phyloP scores from a whole-genome alignment of 2,113 vertebrate species.

The Siniperca knerii region DNA sequence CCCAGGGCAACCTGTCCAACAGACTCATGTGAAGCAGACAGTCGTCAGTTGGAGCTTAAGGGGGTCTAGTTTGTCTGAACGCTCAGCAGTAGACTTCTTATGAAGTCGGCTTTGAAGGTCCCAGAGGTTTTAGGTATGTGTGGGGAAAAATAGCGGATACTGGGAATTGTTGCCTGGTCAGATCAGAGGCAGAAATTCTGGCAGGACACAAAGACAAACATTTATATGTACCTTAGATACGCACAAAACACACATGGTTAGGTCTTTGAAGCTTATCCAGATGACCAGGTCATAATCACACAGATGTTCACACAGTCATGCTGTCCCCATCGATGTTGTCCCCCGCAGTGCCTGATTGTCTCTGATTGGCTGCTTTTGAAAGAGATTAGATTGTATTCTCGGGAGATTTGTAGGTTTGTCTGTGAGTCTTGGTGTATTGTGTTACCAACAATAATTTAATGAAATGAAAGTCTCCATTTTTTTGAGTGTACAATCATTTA shows the following conservation, averaged over 20 bases:
- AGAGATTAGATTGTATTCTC: slow-evolving; percentile 58
- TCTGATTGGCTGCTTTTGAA: slow-evolving; percentile 62
- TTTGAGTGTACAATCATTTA: slow-evolving; percentile 55
- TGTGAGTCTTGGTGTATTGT: slow-evolving; percentile 35
- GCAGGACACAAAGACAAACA: slow-evolving; percentile 26
- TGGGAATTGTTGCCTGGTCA: slow-evolving; percentile 56
- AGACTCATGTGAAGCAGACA: slow-evolving; percentile 64
- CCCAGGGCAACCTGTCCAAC: slow-evolving; percentile 73
- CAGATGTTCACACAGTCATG: slow-evolving; percentile 71
- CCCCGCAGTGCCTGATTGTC: slow-evolving; percentile 60
- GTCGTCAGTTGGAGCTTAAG: slow-evolving; percentile 68
- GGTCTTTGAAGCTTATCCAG: slow-evolving; percentile 62
- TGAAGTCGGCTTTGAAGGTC: slow-evolving; percentile 71
- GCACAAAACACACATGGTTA: neutral
- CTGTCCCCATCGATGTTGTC: slow-evolving; percentile 12
- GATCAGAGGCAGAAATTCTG: slow-evolving; percentile 56
- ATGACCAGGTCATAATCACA: slow-evolving; percentile 68
- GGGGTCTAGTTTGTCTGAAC: slow-evolving; percentile 67
- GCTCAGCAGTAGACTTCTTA: slow-evolving; percentile 73
- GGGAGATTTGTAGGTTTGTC: slow-evolving; percentile 41
- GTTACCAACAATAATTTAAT: slow-evolving; percentile 52
- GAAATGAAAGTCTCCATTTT: slow-evolving; percentile 51
- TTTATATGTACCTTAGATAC: slow-evolving; percentile 18
- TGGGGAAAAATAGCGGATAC: slow-evolving; percentile 33
- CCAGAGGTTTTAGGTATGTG: slow-evolving; percentile 40